Conservation (phyloP, 2,888 invertebrate genomes). For the Mythimna lalbum region DNA sequence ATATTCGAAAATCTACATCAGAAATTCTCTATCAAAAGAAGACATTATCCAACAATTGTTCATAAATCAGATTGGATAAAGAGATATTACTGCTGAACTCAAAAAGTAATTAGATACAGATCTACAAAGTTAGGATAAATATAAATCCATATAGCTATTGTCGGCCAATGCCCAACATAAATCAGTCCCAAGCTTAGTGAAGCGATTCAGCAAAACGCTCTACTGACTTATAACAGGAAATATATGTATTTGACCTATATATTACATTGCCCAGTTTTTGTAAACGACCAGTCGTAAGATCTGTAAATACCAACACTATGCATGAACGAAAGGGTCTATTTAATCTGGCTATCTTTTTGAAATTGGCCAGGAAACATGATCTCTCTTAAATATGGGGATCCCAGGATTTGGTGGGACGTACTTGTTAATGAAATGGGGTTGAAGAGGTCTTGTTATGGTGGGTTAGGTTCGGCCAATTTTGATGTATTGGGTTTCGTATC, state of each 20-base stretch:
- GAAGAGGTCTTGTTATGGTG: conserved; percentile 64
- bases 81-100: conserved; percentile 1
- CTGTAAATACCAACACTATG: conserved; percentile 52
- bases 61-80: neutral
- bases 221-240: conserved; percentile 85
- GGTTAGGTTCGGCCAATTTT: conserved; percentile 68
- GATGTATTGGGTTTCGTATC: conserved; percentile 75
- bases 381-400: conserved; percentile 56
- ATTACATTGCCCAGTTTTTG: conserved; percentile 71
- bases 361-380: conserved; percentile 68
- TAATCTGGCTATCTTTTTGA: conserved; percentile 67
- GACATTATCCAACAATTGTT: neutral
- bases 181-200: conserved; percentile 81
- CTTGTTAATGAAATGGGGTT: conserved; percentile 58
- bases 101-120: conserved; percentile 37
- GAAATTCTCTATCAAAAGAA: neutral
- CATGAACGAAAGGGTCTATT: conserved; percentile 59
- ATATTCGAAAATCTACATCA: neutral
- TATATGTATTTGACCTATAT: conserved; percentile 80
- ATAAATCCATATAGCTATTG: conserved; percentile 74
- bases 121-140: conserved; percentile 54
- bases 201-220: conserved; percentile 82
- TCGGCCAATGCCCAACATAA: conserved; percentile 73
- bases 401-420: conserved; percentile 25
- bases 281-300: conserved; percentile 54